Evolutionary conservation across 2,888 invertebrate genomes (phyloP), one percentile per base, ranked within the genome.

Genomic region (Scaptodrosophila latifasciaeformis): DNA sequence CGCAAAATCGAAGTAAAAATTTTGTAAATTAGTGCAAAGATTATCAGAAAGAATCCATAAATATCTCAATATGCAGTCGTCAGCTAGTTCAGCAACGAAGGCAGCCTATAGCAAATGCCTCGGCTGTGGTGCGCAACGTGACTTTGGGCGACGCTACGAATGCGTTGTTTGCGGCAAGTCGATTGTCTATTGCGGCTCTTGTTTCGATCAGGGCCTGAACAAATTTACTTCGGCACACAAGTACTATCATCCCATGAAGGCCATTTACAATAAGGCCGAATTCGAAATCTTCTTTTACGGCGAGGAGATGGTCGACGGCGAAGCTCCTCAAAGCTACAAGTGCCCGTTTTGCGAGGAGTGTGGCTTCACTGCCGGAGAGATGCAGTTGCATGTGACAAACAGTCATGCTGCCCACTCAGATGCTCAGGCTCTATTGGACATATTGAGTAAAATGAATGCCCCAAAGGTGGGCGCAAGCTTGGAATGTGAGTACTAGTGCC

Each of bases 221-320:
- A 2, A 4, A 6, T 3, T 52, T 2, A 24, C 10, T 17, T 40
- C 48, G 2, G 27, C 12, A 17, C 77, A 76, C 48, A 72, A 63
- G 17, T 63, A 63, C 18, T 72, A 59, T 40, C 72, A 72, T 53
- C 77, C 76, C 12, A 76, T 70, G 76, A 60, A 58, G 45, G 76
- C 60, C 12, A 49, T 66, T 1, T 67, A 57, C 19, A 76, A 46
- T 54, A 18, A 13, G 3, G 5, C 34, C 3, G 21, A 17, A 40
- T 59, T 65, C 6, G 50, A 75, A 1, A 13, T 67, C 2, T 70
- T 39, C 18, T 70, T 70, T 13, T 7, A 17, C 35, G 75, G 68
- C 27, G 70, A 75, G 34, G 44, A 56, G n/a, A 2, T 58, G 24
- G 52, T 50, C 1, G 43, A 70, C 3, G 75, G 65, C 2, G 75